Base-by-base conservation (phyloP, 2,888 invertebrate species). In the Erynnis tages region DNA sequence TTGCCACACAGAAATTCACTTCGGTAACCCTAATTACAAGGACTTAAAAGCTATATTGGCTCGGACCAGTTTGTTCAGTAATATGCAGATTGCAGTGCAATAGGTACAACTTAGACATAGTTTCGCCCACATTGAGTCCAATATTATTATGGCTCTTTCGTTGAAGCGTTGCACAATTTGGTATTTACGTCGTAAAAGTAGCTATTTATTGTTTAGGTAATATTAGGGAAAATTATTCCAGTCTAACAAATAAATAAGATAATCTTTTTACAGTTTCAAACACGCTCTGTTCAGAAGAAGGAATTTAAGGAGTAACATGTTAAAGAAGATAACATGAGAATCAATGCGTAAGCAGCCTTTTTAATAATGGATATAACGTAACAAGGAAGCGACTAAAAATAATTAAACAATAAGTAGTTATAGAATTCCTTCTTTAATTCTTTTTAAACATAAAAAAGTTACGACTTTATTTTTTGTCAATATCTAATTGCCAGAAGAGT, bases 111-210 rank as follows among this genome's bases (percentile, higher is more conserved):
- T 48, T 30, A 59, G 50, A 54, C 17, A 54, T 34, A 50, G 41
- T 57, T 61, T 55, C 59, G 58, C 64, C 60, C 56, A 62, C 61
- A 40, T 47, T 35, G 35, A 37, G 23, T 41, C 45, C 27, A 57
- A 57, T 56, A n/a, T n/a, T n/a, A n/a, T n/a, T n/a, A 56, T 17
- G 23, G 29, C 50, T 47, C 43, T 56, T 57, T 59, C 41, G 54
- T 56, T 56, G 54, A 48, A 25, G 32, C 34, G 29, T 37, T 49
- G 46, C 7, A 19, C 32, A 49, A 45, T 49, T 21, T n/a, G 16
- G 16, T 29, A 25, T 34, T 37, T 23, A 29, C 32, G 27, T 14
- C 13, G 11, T 46, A 41, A 17, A 10, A 37, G 21, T 34, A 48
- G 38, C n/a, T n/a, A n/a, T n/a, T n/a, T n/a, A n/a, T n/a, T n/a